Conservation (phyloP, 2,797 vertebrate species). For the Microctenopoma stevenorrisi region DNA sequence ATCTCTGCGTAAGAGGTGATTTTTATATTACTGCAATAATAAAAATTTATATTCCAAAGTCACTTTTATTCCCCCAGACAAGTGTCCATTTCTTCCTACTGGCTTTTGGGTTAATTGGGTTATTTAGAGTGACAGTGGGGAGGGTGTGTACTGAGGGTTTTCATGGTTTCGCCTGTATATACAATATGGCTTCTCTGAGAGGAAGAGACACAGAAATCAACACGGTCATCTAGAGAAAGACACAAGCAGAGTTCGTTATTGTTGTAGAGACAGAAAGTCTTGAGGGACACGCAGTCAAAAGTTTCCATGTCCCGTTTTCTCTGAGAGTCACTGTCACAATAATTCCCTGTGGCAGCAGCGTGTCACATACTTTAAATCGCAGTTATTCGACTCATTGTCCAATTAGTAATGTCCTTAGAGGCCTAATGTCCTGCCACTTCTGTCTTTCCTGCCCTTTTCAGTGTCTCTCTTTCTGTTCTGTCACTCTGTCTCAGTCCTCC, state of each 20-base stretch:
- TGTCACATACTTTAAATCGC: conserved; percentile 70
- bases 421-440: conserved; percentile 72
- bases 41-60: conserved; percentile 72
- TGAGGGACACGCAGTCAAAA: conserved; percentile 69
- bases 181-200: conserved; percentile 88
- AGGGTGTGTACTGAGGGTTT: conserved; percentile 74
- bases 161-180: conserved; percentile 83
- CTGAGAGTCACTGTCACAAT: conserved; percentile 62
- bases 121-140: conserved; percentile 60
- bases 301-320: conserved; percentile 63
- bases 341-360: conserved; percentile 60
- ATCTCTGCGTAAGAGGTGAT: conserved; percentile 58
- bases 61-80: conserved; percentile 54
- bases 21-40: conserved; percentile 75
- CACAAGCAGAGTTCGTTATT: conserved; percentile 72
- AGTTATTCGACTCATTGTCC: conserved; percentile 76
- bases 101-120: conserved; percentile 66
- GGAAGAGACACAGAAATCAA: conserved; percentile 82
- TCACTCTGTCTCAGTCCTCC: conserved; percentile 79
- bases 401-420: conserved; percentile 77
- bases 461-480: conserved; percentile 61
- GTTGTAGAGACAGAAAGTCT: conserved; percentile 57
- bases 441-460: conserved; percentile 71
- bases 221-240: conserved; percentile 74
- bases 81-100: conserved; percentile 55